These are phyloP conservation scores for Forbesichthys agassizii DNA, from an alignment of 2,113 vertebrate genomes.

Conservation along the genomic window DNA sequence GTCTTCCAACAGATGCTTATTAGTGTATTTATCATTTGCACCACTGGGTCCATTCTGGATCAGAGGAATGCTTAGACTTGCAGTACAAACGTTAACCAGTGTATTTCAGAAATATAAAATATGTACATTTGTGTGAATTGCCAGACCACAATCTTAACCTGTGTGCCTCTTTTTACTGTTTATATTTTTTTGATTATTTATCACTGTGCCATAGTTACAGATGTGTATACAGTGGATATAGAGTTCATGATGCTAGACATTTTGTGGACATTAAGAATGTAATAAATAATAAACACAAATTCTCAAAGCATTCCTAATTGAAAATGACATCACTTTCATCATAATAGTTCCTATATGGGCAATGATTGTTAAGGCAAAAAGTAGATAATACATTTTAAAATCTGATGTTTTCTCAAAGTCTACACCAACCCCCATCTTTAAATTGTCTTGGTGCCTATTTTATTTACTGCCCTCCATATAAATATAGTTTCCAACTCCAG, in stretches of 20 bases:
- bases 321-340: background rate
- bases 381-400: too few relatives aligned
- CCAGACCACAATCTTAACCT: slow-evolving; percentile 41
- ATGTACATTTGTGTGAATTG: slow-evolving; percentile 14
- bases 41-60: slow-evolving; percentile 32
- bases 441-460: too few relatives aligned
- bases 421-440: too few relatives aligned
- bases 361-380: too few relatives aligned
- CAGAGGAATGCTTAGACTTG: slow-evolving; percentile 27
- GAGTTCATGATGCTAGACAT: slow-evolving; percentile 30
- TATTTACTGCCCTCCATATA: too few relatives aligned
- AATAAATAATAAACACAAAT: slow-evolving; percentile 36
- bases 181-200: slow-evolving; percentile 44
- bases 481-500: too few relatives aligned
- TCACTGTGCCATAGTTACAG: slow-evolving; percentile 40
- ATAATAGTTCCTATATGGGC: too few relatives aligned
- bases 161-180: slow-evolving; percentile 47
- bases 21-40: slow-evolving; percentile 61
- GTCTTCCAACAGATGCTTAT: slow-evolving; percentile 43
- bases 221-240: slow-evolving; percentile 44
- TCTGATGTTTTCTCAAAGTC: too few relatives aligned
- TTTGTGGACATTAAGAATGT: background rate
- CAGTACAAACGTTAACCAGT: slow-evolving; percentile 37
- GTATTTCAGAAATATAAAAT: slow-evolving; percentile 22
- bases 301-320: background rate